Evolutionary conservation across 2,888 invertebrate genomes (phyloP).

Genomic region (Eustalomyia histrio): DNA sequence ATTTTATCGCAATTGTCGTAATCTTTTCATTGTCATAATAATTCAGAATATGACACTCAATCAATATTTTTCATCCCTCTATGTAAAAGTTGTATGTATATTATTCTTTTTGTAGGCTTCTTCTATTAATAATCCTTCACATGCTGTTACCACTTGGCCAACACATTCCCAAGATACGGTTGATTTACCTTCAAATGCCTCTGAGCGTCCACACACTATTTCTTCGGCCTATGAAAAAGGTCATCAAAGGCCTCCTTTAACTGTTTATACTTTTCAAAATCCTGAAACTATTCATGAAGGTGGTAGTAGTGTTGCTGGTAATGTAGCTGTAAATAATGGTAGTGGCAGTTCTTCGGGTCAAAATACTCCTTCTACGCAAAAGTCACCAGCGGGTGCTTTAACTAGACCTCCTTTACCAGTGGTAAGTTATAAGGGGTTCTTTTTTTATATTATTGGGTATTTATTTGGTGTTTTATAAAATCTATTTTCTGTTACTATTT

Average conservation of each 20-base stretch:
- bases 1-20: too few relatives aligned
- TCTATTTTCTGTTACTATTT: conserved; percentile 46
- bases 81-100: neutral
- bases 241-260: conserved; percentile 91
- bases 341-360: conserved; percentile 71
- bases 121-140: conserved; percentile 78
- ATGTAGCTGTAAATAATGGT: conserved; percentile 61
- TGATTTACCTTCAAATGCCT: conserved; percentile 80
- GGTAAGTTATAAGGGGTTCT: conserved; percentile 80
- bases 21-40: too few relatives aligned
- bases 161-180: conserved; percentile 80
- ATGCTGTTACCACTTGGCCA: conserved; percentile 80
- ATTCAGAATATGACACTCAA: too few relatives aligned
- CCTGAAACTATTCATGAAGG: conserved; percentile 82
- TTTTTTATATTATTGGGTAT: neutral
- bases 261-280: conserved; percentile 92
- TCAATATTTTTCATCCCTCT: too few relatives aligned
- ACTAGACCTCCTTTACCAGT: conserved; percentile 87
- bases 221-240: conserved; percentile 93
- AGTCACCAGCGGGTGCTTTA: conserved; percentile 81
- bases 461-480: conserved; percentile 25
- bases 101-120: conserved; percentile 80
- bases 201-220: conserved; percentile 94
- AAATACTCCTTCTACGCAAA: conserved; percentile 76
- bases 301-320: conserved; percentile 63